These are phyloP conservation scores for Pterostichus niger DNA, from an alignment of 2,888 invertebrate species.

Conservation along the genomic window DNA sequence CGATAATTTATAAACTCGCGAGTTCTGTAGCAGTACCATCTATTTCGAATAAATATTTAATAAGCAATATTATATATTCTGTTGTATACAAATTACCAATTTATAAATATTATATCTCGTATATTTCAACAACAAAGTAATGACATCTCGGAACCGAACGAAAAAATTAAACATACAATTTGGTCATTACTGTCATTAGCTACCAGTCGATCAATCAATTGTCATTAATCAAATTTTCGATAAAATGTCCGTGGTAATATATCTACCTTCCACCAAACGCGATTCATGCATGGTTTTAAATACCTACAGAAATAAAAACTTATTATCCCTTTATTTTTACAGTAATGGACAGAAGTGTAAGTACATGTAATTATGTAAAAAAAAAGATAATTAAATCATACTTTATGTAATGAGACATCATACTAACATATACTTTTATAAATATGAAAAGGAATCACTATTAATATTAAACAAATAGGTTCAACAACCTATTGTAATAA, in stretches of 20 bases:
- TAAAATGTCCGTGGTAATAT: constrained; percentile 14
- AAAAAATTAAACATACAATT: constrained; percentile 38
- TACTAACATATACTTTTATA: too few relatives aligned
- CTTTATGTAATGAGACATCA: too few relatives aligned
- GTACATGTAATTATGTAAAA: too few relatives aligned
- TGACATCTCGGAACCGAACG: constrained; percentile 21
- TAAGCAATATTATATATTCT: neutral
- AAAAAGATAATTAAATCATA: too few relatives aligned
- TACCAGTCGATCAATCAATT: constrained; percentile 28
- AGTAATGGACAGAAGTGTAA: too few relatives aligned
- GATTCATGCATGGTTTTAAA: neutral
- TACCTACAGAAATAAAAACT: neutral
- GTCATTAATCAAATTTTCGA: constrained; percentile 43
- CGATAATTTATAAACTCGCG: too few relatives aligned
- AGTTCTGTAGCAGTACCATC: too few relatives aligned
- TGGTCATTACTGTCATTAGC: constrained; percentile 40
- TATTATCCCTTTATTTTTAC: too few relatives aligned
- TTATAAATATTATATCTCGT: neutral
- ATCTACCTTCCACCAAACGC: neutral
- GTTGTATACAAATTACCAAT: neutral
- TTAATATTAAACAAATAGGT: too few relatives aligned
- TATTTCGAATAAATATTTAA: neutral
- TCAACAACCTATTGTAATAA: too few relatives aligned
- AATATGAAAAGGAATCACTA: too few relatives aligned
- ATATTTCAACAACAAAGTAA: constrained; percentile 28